A percentile compares a stretch with the other conserved stretches of the same genome.
phyloP scores from a whole-genome alignment of 2,888 invertebrate species.

The Metacarcinus magister region DNA sequence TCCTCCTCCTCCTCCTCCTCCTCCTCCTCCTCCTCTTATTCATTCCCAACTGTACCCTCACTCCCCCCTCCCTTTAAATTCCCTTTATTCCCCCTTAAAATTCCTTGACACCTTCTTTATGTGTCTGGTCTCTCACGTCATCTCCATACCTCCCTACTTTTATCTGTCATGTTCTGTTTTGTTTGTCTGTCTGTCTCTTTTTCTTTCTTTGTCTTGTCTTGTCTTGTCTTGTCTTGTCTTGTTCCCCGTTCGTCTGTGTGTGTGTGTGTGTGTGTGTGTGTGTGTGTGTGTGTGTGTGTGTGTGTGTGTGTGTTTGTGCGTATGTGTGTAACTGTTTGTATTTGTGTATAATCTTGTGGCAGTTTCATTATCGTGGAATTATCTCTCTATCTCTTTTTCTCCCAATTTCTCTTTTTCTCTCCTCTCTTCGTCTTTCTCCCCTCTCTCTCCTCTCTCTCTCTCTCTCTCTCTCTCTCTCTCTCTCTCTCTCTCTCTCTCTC shows the following conservation, averaged over 20 bases:
- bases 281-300: slow-evolving; percentile 36
- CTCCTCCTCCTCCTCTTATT: no score
- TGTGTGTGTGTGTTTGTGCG: neutral
- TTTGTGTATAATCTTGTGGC: neutral
- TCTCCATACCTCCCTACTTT: neutral
- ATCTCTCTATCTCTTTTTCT: neutral
- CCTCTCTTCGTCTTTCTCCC: neutral
- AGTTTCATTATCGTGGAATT: neutral
- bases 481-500: neutral
- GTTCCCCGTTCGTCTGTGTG: neutral
- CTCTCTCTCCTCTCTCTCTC: neutral
- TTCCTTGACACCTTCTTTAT: neutral
- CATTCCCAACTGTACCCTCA: no score
- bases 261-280: slow-evolving; percentile 40
- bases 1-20: no score
- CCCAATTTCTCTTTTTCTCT: neutral
- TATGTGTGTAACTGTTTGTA: neutral
- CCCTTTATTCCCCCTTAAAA: neutral
- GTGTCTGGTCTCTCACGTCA: neutral
- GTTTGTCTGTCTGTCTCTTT: slow-evolving; percentile 6
- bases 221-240: neutral
- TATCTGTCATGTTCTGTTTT: neutral
- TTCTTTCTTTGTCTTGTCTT: neutral
- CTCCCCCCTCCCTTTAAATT: no score
- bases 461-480: no score